Evolutionary conservation across 2,797 vertebrate genomes (phyloP).

Genomic region (Chlorospingus semifuscus): DNA sequence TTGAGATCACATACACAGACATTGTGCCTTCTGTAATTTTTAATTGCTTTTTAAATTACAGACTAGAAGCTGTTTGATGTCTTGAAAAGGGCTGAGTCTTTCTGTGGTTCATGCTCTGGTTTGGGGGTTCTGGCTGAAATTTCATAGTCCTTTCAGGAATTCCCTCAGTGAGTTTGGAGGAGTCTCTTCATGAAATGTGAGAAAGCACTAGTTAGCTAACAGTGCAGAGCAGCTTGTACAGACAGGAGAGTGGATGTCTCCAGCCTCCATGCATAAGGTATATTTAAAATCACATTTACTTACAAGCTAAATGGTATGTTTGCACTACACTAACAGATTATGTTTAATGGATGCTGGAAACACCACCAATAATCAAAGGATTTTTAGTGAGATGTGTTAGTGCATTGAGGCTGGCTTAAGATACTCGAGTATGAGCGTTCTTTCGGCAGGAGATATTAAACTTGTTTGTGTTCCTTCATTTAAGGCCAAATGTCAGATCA

Average conservation of each 20-base stretch:
- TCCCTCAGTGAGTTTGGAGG: not conserved
- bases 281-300: constrained; percentile 21
- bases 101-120: not conserved
- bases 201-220: not conserved
- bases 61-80: not conserved
- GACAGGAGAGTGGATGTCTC: not conserved
- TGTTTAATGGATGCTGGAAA: not conserved
- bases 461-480: not conserved
- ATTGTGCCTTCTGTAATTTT: not conserved
- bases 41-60: constrained; percentile 23
- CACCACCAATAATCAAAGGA: not conserved
- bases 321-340: not conserved
- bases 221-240: not conserved
- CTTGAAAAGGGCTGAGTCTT: not conserved
- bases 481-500: not conserved
- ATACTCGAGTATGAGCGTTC: fast-evolving
- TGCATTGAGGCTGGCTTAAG: not conserved
- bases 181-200: not conserved
- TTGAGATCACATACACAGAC: not conserved
- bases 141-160: not conserved
- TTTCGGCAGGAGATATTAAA: not conserved
- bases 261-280: not conserved
- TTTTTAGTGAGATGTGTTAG: not conserved
- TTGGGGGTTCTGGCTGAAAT: not conserved
- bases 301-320: not conserved